Evolutionary conservation across 1,140 invertebrate species (phyloP), one percentile per base, ranked within the genome.

Genomic region (Conopomorpha cramerella): DNA sequence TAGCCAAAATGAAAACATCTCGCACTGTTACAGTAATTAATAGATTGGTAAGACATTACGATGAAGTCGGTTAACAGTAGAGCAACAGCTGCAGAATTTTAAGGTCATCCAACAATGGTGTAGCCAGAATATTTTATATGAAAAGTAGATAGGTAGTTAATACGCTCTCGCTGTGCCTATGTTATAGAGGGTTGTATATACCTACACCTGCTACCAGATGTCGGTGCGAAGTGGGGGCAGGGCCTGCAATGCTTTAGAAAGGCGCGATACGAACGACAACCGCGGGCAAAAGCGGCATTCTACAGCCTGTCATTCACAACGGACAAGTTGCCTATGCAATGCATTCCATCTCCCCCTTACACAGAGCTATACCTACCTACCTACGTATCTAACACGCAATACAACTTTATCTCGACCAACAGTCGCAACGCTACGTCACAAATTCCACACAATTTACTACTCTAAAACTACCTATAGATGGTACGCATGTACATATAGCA

Each of bases 301-400:
- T 76, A 76, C 62, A 57, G 71, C 64, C 62, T 76, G 71, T 76
- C 71, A 76, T 76, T 76, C 67, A 76, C 71, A 68, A 59, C 65
- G 64, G 58, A 59, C 66, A 66, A 71, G 55, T 76, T 71, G 71
- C 60, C 67, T 76, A 76, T 71, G 65, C 66, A 58, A 62, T 70
- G 67, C 67, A 72, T 72, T 66, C 67, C 59, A 61, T 68, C 66
- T 68, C 65, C 61, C 56, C 28, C n/a, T n/a, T n/a, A n/a, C n/a
- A n/a, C n/a, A n/a, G n/a, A n/a, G n/a, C n/a, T n/a, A n/a, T n/a
- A n/a, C n/a, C n/a, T n/a, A n/a, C n/a, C n/a, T n/a, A n/a, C n/a
- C n/a, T n/a, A n/a, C n/a, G n/a, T n/a, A n/a, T n/a, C n/a, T n/a
- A n/a, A n/a, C n/a, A n/a, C n/a, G n/a, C n/a, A n/a, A n/a, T n/a